Evolutionary conservation across 2,113 vertebrate species (phyloP).

Genomic region (Petroica traversi): DNA sequence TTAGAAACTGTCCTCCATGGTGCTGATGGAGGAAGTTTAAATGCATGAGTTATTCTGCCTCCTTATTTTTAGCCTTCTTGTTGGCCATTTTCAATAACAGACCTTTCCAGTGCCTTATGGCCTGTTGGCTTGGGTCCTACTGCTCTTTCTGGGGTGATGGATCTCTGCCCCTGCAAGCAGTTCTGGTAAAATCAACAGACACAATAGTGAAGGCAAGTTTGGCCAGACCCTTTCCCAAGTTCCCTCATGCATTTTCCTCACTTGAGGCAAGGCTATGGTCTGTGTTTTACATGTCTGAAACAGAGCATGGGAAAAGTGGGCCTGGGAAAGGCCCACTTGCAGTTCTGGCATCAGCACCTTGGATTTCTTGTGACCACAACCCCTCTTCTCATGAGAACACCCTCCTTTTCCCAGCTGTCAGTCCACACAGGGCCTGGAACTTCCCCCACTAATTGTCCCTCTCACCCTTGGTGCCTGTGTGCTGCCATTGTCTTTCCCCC

Average conservation of each 20-base stretch:
- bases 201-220: not conserved
- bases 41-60: constrained; percentile 1
- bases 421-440: not conserved
- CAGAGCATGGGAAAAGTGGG: not conserved
- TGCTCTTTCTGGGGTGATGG: not conserved
- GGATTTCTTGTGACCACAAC: not conserved
- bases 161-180: not conserved
- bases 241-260: not conserved
- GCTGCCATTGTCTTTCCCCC: not conserved
- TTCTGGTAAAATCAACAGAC: not conserved
- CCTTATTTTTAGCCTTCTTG: constrained; percentile 36
- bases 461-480: not conserved
- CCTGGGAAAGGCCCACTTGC: not conserved
- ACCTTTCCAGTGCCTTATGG: not conserved
- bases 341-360: not conserved
- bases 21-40: constrained; percentile 46
- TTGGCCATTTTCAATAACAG: not conserved
- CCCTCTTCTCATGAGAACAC: not conserved
- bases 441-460: not conserved
- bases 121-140: not conserved
- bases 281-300: not conserved
- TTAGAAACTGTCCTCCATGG: constrained; percentile 37
- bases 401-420: not conserved
- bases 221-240: not conserved
- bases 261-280: not conserved